Evolutionary conservation across 2,888 invertebrate species (phyloP).

Genomic region (Drosophila suboccidentalis): DNA sequence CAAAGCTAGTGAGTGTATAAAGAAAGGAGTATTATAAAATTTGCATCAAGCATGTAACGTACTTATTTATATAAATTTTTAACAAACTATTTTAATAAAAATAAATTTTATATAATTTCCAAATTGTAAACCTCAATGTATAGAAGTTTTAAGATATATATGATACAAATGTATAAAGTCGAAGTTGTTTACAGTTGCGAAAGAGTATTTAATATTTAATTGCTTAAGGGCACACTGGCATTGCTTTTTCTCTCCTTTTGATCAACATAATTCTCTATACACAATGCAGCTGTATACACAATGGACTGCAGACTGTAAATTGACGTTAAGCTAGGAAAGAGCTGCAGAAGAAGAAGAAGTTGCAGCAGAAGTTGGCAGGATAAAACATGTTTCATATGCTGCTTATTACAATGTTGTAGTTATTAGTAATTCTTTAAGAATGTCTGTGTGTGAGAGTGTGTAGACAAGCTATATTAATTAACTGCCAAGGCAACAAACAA

Average conservation of each 20-base stretch:
- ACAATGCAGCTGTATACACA: conserved; percentile 55
- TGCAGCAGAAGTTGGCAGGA: conserved; percentile 17
- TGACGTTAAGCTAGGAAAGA: conserved; percentile 44
- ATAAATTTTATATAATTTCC: too few species aligned
- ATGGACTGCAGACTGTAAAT: conserved; percentile 49
- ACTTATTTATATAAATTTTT: too few species aligned
- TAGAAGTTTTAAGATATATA: too few species aligned
- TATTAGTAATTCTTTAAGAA: conserved; percentile 30
- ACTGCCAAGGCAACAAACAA: conserved; percentile 41
- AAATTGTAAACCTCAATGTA: too few species aligned
- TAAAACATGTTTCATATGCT: conserved; percentile 32
- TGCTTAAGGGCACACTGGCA: neutral
- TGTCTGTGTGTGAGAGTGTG: conserved; percentile 11
- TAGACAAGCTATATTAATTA: conserved; percentile 54
- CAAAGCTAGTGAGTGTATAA: conserved; percentile 3
- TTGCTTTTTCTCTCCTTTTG: conserved; percentile 20
- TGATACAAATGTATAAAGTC: too few species aligned
- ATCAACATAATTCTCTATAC: conserved; percentile 53
- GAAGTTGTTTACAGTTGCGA: neutral
- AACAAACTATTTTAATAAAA: too few species aligned
- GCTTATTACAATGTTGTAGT: conserved; percentile 46
- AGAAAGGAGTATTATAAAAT: neutral
- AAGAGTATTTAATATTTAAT: conserved; percentile 26
- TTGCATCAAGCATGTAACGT: too few species aligned
- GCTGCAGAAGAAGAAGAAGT: conserved; percentile 2